A percentile compares a stretch with the other conserved stretches of the same genome.
These are phyloP conservation scores for Oreochromis aureus DNA, from an alignment of 2,113 vertebrate species.

Conservation along the genomic window DNA sequence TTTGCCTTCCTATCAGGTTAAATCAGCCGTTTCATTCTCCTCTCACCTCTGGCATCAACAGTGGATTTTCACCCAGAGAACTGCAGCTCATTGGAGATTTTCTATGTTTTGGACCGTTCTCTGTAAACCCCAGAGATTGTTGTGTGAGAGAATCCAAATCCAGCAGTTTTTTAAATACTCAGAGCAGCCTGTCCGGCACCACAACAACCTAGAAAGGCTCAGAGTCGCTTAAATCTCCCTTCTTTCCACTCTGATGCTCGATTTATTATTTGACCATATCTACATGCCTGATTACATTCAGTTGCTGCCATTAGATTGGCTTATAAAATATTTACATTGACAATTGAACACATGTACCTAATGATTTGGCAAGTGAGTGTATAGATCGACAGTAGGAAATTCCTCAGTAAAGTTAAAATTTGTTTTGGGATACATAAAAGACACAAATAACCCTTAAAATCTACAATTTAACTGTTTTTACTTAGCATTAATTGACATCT, in stretches of 20 bases:
- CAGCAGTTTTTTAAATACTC: neutral
- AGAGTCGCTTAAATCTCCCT: neutral
- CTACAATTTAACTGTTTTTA: neutral
- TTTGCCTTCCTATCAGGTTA: accelerated
- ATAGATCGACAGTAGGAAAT: neutral
- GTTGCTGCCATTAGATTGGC: neutral
- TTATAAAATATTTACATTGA: neutral
- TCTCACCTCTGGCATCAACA: neutral
- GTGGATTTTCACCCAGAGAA: neutral
- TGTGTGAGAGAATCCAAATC: neutral
- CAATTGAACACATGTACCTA: neutral
- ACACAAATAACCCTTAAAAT: neutral
- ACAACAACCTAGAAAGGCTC: neutral
- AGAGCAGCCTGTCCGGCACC: neutral
- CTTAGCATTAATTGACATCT: neutral
- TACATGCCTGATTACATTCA: neutral
- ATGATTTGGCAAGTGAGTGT: neutral
- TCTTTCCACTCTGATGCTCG: neutral
- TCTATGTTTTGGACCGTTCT: neutral
- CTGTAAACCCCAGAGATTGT: neutral
- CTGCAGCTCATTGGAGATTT: neutral
- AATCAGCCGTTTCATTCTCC: neutral
- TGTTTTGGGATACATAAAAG: neutral
- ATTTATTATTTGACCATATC: neutral
- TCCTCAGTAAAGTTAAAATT: neutral